Conservation (phyloP, 2,113 vertebrate genomes). For the Okapia johnstoni region DNA sequence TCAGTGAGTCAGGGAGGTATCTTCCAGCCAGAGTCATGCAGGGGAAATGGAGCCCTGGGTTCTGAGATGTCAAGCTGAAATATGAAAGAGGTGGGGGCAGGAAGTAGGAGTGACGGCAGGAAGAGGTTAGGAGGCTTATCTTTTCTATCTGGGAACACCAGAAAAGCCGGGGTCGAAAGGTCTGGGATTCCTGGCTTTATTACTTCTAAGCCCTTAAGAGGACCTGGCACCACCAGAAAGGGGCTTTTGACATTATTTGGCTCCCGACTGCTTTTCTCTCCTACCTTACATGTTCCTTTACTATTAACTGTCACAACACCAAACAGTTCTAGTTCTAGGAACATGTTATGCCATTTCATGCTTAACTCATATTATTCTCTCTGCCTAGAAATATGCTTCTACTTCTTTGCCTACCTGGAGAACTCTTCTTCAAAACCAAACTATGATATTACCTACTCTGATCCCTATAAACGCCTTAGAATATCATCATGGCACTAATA, state of each 20-base stretch:
- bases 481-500: background rate
- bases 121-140: background rate
- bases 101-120: background rate
- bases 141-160: background rate
- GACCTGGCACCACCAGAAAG: background rate
- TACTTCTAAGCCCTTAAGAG: background rate
- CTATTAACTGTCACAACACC: background rate
- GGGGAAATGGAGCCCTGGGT: background rate
- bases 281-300: background rate
- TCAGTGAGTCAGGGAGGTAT: background rate
- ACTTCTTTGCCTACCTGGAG: background rate
- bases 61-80: background rate
- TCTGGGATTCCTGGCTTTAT: background rate
- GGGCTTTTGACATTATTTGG: background rate
- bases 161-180: background rate
- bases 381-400: background rate
- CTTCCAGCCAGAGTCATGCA: background rate
- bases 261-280: background rate
- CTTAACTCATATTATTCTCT: background rate
- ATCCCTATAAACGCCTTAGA: background rate
- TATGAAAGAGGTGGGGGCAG: background rate
- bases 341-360: background rate
- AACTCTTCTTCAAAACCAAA: background rate
- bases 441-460: background rate
- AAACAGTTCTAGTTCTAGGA: background rate